These are phyloP conservation scores for Megatriorchis doriae DNA, from an alignment of 2,113 vertebrate species.

Conservation along the genomic window DNA sequence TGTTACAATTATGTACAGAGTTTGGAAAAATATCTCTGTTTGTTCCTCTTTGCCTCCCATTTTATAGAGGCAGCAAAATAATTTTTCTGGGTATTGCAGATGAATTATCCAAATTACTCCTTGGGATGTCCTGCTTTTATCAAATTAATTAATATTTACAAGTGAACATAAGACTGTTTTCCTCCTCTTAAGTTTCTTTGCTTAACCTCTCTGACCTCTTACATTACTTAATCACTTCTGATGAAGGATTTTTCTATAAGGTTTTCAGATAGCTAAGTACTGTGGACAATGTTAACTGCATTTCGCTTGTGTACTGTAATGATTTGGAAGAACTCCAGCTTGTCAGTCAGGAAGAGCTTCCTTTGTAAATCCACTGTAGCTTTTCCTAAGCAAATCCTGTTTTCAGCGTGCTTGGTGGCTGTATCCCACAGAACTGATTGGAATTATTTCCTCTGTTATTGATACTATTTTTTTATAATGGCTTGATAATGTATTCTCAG, in stretches of 20 bases:
- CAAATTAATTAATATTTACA: neutral
- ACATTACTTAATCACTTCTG: neutral
- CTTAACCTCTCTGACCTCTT: neutral
- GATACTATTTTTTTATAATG: neutral
- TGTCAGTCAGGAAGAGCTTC: neutral
- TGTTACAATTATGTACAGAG: neutral
- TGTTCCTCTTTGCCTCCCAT: neutral
- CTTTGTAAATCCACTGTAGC: neutral
- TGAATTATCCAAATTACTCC: neutral
- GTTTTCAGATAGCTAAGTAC: neutral
- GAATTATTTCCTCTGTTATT: neutral
- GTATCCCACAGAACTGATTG: neutral
- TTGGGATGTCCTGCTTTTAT: neutral
- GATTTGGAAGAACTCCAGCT: neutral
- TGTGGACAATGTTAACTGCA: neutral
- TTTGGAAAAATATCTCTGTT: neutral
- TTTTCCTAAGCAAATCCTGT: neutral
- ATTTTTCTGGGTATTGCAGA: neutral
- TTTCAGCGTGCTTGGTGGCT: neutral
- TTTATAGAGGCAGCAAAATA: neutral
- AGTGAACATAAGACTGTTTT: neutral
- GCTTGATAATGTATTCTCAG: neutral
- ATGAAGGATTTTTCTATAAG: neutral
- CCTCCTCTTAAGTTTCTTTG: neutral
- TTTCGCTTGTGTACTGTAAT: neutral